These are phyloP conservation scores for Turritopsis dohrnii DNA, from an alignment of 30 jellyfish, hydroid and myxozoan genomes.

Conservation along the genomic window DNA sequence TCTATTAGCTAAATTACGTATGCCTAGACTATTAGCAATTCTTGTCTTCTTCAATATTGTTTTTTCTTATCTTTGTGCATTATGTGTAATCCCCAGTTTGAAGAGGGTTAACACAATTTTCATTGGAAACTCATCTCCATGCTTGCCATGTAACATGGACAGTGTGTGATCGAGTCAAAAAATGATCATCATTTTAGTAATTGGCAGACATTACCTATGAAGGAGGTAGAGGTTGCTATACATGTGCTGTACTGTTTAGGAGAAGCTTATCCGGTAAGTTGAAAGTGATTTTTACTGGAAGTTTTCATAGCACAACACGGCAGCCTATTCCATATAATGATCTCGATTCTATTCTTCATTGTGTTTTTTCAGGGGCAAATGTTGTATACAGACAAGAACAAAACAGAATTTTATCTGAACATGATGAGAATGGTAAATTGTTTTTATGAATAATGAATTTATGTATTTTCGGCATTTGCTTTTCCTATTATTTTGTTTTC, in stretches of 20 bases:
- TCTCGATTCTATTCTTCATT: not conserved
- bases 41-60: too few relatives aligned
- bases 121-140: too few relatives aligned
- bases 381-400: constrained; percentile 47
- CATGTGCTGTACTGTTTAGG: constrained; percentile 73
- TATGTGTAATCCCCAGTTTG: too few relatives aligned
- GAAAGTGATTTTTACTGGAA: not conserved
- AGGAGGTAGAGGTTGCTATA: constrained; percentile 73
- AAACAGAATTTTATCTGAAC: constrained; percentile 48
- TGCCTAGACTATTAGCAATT: too few relatives aligned
- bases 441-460: not conserved
- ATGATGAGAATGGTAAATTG: constrained; percentile 72
- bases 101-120: too few relatives aligned
- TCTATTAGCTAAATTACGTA: too few relatives aligned
- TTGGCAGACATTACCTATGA: constrained; percentile 50
- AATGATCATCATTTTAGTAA: constrained; percentile 29
- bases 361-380: constrained; percentile 67
- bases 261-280: constrained; percentile 86
- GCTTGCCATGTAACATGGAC: too few relatives aligned
- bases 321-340: too few relatives aligned
- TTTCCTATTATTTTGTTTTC: not conserved
- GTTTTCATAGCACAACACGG: too few relatives aligned
- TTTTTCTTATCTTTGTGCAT: too few relatives aligned
- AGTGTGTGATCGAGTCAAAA: too few relatives aligned
- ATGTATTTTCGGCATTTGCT: not conserved